phyloP scores from a whole-genome alignment of 2,888 invertebrate genomes.

The Fragum whitleyi region DNA sequence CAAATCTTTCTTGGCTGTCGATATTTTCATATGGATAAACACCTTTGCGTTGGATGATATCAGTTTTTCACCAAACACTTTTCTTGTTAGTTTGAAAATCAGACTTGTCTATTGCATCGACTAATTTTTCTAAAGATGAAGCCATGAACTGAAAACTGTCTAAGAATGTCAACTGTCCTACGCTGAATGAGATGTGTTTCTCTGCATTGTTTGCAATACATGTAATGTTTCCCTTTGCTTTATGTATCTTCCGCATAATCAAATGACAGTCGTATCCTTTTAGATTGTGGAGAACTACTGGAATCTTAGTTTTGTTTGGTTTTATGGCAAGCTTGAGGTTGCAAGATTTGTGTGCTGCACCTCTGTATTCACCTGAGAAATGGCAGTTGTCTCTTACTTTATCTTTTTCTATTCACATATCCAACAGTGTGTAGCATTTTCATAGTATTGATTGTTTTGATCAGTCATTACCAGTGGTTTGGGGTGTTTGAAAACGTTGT shows the following conservation, averaged over 20 bases:
- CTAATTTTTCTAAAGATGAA: constrained; percentile 36
- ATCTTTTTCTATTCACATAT: too few relatives aligned
- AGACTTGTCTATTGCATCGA: constrained; percentile 19
- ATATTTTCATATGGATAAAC: constrained; percentile 50
- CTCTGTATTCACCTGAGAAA: constrained; percentile 42
- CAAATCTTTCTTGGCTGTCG: constrained; percentile 23
- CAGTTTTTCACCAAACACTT: not conserved
- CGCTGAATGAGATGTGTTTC: constrained; percentile 7
- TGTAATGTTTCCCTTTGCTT: not conserved
- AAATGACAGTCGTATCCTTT: constrained; percentile 45
- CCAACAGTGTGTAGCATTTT: constrained; percentile 36
- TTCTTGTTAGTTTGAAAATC: constrained; percentile 15
- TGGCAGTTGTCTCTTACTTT: constrained; percentile 48
- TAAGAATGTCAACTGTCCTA: constrained; percentile 41
- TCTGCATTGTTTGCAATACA: constrained; percentile 16
- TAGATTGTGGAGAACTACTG: constrained; percentile 42
- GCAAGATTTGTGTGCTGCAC: constrained; percentile 37
- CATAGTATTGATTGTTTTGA: constrained; percentile 29
- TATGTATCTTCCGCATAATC: constrained; percentile 38
- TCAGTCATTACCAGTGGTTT: too few relatives aligned
- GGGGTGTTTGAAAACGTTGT: too few relatives aligned
- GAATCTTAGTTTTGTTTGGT: constrained; percentile 34
- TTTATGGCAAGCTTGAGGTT: constrained; percentile 29
- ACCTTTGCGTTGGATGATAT: constrained; percentile 32
- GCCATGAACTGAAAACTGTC: constrained; percentile 41